Percentiles rank a stretch among this genome's conserved stretches.
phyloP scores from a whole-genome alignment of 2,888 invertebrate genomes.

The Luperina testacea region DNA sequence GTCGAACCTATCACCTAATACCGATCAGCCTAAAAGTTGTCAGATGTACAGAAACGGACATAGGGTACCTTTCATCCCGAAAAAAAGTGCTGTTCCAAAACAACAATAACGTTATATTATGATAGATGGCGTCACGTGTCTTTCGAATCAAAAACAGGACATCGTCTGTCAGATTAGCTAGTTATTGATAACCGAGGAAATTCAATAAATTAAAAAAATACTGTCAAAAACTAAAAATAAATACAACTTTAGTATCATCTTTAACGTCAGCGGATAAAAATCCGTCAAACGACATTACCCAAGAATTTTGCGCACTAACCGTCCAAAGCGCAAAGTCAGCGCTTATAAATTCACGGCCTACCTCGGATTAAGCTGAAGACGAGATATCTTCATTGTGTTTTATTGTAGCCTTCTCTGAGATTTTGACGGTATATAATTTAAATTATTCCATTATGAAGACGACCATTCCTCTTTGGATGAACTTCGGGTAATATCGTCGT shows the following conservation, averaged over 20 bases:
- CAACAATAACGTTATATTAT: no score
- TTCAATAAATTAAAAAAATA: background rate
- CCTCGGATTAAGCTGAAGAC: slow-evolving; percentile 78
- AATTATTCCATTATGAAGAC: slow-evolving; percentile 82
- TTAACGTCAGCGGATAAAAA: slow-evolving; percentile 25
- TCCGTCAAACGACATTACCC: slow-evolving; percentile 50
- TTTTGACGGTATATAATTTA: slow-evolving; percentile 81
- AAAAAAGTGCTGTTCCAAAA: no score
- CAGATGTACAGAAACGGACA: no score
- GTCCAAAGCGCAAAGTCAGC: slow-evolving; percentile 78
- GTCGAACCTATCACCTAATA: no score
- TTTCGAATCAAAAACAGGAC: no score
- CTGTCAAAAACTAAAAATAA: background rate
- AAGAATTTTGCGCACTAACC: slow-evolving; percentile 73
- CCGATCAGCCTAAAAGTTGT: no score
- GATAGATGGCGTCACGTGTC: no score
- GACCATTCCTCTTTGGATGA: slow-evolving; percentile 66
- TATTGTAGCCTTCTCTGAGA: slow-evolving; percentile 78
- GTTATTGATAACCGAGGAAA: background rate
- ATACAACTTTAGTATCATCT: background rate
- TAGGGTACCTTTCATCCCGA: no score
- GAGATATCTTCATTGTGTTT: slow-evolving; percentile 79
- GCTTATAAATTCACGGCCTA: slow-evolving; percentile 80
- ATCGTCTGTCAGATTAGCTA: no score
- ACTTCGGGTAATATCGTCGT: slow-evolving; percentile 60